Evolutionary conservation across 2,888 invertebrate genomes (phyloP).

Genomic region (Drosophila setosimentum): DNA sequence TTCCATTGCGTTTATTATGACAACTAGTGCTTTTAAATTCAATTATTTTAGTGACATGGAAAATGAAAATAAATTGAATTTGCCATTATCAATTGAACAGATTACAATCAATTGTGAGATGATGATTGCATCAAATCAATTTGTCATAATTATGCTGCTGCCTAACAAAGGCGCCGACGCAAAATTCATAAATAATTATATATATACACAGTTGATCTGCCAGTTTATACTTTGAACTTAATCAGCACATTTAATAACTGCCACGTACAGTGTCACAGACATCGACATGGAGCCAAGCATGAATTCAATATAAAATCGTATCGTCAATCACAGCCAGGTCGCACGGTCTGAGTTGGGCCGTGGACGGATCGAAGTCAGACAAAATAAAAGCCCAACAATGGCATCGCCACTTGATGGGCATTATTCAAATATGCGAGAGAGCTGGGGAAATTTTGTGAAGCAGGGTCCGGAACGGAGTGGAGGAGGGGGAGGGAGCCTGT

Average conservation of each 20-base stretch:
- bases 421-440: slow-evolving; percentile 68
- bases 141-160: slow-evolving; percentile 65
- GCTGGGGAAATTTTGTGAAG: slow-evolving; percentile 1
- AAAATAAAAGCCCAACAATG: slow-evolving; percentile 61
- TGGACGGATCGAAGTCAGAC: slow-evolving; percentile 45
- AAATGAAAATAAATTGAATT: slow-evolving; percentile 7
- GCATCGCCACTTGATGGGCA: slow-evolving; percentile 72
- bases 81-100: neutral
- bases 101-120: slow-evolving; percentile 8
- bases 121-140: slow-evolving; percentile 43
- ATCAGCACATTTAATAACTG: slow-evolving; percentile 79
- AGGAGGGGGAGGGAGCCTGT: slow-evolving; percentile 38
- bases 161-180: slow-evolving; percentile 2
- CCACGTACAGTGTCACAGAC: slow-evolving; percentile 58
- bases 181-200: slow-evolving; percentile 61
- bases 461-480: neutral
- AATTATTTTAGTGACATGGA: neutral
- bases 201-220: slow-evolving; percentile 28
- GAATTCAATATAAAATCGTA: slow-evolving; percentile 65
- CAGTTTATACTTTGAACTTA: slow-evolving; percentile 68
- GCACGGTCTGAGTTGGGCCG: neutral
- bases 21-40: neutral
- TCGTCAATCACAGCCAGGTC: slow-evolving; percentile 70
- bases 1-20: neutral
- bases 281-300: slow-evolving; percentile 12